Conservation (phyloP, 2,888 invertebrate genomes). For the Gortyna flavago region DNA sequence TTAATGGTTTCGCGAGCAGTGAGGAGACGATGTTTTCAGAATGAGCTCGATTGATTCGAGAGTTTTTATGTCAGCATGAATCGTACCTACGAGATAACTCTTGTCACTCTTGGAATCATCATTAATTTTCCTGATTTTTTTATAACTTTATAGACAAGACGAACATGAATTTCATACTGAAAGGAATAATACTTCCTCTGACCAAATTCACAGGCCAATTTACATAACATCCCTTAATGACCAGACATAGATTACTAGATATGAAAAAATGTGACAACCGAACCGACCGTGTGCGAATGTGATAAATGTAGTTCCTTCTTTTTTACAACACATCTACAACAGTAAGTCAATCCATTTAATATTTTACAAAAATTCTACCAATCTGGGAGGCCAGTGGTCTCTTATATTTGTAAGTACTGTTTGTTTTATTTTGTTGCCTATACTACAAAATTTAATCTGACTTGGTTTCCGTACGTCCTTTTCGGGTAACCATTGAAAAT, state of each 20-base stretch:
- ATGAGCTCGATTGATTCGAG: neutral
- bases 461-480: too few relatives aligned
- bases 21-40: neutral
- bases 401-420: too few relatives aligned
- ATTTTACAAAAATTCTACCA: neutral
- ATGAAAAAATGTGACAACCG: neutral
- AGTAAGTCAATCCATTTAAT: neutral
- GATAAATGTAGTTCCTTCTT: too few relatives aligned
- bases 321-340: neutral
- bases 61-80: neutral
- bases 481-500: too few relatives aligned
- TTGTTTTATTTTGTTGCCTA: too few relatives aligned
- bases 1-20: conserved; percentile 11
- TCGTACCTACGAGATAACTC: neutral
- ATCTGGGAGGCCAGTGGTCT: neutral
- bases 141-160: neutral
- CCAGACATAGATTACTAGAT: neutral
- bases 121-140: neutral
- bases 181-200: neutral
- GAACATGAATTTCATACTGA: neutral
- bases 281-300: too few relatives aligned
- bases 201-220: neutral
- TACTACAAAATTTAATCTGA: too few relatives aligned
- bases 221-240: neutral
- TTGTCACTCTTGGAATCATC: neutral